These are phyloP conservation scores for Drosophila pachea DNA, from an alignment of 1,140 invertebrate species.

Conservation along the genomic window DNA sequence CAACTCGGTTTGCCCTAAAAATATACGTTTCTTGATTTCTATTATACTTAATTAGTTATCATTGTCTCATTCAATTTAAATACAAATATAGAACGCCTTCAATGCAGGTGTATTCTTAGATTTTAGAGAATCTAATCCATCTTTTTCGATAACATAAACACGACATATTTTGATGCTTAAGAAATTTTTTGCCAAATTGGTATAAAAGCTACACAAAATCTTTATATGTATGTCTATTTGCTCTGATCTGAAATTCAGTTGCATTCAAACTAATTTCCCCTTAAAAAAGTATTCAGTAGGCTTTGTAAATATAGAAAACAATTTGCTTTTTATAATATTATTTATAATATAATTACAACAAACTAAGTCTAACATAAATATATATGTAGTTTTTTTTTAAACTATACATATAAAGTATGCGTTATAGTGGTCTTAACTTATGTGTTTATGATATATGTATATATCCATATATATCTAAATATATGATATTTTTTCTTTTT, in stretches of 20 bases:
- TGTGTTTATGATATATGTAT: conserved; percentile 28
- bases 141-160: conserved; percentile 1
- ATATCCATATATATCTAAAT: background rate
- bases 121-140: conserved; percentile 19
- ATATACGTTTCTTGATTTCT: conserved; percentile 10
- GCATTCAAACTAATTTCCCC: conserved; percentile 8
- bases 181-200: conserved; percentile 42
- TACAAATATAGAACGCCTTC: conserved; percentile 29
- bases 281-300: conserved; percentile 6
- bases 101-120: conserved; percentile 22
- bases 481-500: conserved; percentile 29
- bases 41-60: conserved; percentile 37
- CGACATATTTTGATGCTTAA: conserved; percentile 10
- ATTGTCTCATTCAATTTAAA: conserved; percentile 41
- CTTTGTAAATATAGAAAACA: conserved; percentile 37
- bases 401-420: conserved; percentile 24
- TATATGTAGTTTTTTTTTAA: conserved; percentile 24
- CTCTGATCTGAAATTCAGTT: conserved; percentile 6
- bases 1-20: conserved; percentile 19
- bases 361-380: conserved; percentile 47
- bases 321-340: conserved; percentile 25
- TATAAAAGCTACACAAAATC: conserved; percentile 33
- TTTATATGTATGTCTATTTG: conserved; percentile 12
- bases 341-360: conserved; percentile 42
- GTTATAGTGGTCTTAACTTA: conserved; percentile 29